A percentile compares a stretch with the other conserved stretches of the same genome.
Evolutionary conservation across 2,113 vertebrate species (phyloP).

Genomic region (Plecturocebus donacophilus): DNA sequence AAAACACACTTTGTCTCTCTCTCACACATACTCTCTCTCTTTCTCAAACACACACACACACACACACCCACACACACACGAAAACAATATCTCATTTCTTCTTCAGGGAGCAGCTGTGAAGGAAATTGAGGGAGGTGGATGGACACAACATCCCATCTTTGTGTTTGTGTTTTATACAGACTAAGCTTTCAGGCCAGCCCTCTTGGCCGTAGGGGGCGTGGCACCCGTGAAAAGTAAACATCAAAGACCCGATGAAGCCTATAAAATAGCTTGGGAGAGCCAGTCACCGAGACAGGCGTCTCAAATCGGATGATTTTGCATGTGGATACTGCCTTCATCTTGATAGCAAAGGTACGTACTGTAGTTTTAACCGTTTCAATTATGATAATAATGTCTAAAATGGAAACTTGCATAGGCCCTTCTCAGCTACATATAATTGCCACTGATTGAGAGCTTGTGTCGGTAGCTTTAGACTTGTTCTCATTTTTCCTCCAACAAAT

Average conservation of each 20-base stretch:
- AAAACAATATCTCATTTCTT: constrained; percentile 66
- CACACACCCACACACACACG: neutral
- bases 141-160: constrained; percentile 64
- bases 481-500: neutral
- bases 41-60: too few relatives aligned
- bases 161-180: constrained; percentile 54
- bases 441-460: neutral
- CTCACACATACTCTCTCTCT: neutral
- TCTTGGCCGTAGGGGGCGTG: constrained; percentile 54
- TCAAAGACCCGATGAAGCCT: constrained; percentile 43
- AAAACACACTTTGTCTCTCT: constrained; percentile 31
- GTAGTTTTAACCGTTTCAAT: constrained; percentile 2
- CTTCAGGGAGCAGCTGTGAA: constrained; percentile 71
- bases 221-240: constrained; percentile 21
- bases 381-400: constrained; percentile 2
- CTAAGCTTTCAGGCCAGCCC: constrained; percentile 61
- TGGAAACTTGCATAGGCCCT: neutral
- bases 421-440: neutral
- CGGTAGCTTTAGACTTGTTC: neutral
- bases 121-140: constrained; percentile 51
- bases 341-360: constrained; percentile 66
- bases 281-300: neutral
- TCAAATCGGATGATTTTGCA: neutral
- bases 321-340: constrained; percentile 25
- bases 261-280: constrained; percentile 67